Conservation (phyloP, 2,113 vertebrate species). For the Sisor rabdophorus region DNA sequence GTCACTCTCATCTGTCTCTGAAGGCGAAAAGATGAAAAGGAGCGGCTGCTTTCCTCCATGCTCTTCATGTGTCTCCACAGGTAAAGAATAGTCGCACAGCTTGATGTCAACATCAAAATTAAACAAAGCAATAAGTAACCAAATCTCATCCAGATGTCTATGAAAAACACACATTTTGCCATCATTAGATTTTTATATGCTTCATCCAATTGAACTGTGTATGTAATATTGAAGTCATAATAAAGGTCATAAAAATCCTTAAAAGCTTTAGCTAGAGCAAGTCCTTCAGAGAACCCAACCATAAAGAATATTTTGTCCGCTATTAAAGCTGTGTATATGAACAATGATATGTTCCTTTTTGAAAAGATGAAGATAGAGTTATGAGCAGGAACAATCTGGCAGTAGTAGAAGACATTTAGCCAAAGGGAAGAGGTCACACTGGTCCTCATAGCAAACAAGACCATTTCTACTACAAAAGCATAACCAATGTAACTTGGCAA, state of each 20-base stretch:
- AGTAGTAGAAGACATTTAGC: constrained; percentile 53
- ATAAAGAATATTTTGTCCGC: background rate
- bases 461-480: rapidly evolving
- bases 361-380: constrained; percentile 37
- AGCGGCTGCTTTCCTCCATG: constrained; percentile 16
- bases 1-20: constrained; percentile 39
- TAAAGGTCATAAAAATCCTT: background rate
- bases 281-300: background rate
- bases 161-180: background rate
- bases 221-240: background rate
- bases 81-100: constrained; percentile 41
- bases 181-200: background rate
- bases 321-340: constrained; percentile 38
- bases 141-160: background rate
- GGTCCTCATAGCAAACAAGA: constrained; percentile 1
- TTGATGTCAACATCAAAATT: constrained; percentile 38
- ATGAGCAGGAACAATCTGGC: constrained; percentile 49
- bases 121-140: constrained; percentile 12
- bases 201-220: background rate
- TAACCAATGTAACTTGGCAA: background rate
- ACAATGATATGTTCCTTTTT: constrained; percentile 50
- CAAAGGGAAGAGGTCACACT: constrained; percentile 43
- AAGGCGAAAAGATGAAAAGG: constrained; percentile 15
- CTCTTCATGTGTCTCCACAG: constrained; percentile 48
- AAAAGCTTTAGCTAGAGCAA: background rate